A percentile compares a stretch with the other conserved stretches of the same genome.
These are phyloP conservation scores for Forbesichthys agassizii DNA, from an alignment of 2,113 vertebrate species.

Conservation along the genomic window DNA sequence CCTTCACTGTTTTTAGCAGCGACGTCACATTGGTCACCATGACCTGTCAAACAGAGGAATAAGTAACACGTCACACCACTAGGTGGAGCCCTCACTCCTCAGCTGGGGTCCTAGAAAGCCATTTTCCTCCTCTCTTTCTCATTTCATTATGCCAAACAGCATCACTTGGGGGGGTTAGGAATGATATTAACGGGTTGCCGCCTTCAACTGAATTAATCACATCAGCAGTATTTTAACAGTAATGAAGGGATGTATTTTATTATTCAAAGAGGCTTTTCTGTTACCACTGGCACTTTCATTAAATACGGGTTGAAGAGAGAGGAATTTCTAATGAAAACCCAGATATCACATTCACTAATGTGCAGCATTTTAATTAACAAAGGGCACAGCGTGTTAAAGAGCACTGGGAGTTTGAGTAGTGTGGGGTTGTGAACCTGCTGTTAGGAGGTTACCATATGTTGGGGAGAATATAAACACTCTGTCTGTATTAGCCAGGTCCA, in stretches of 20 bases:
- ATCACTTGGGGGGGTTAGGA: not conserved
- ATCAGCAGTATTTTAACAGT: not conserved
- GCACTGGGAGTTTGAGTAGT: slow-evolving; percentile 49
- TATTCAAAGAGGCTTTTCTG: slow-evolving; percentile 12
- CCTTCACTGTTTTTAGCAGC: slow-evolving; percentile 98
- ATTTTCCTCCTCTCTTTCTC: slow-evolving; percentile 1
- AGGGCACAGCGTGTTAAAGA: slow-evolving; percentile 19
- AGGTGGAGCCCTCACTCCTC: slow-evolving; percentile 55
- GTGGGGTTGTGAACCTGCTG: slow-evolving; percentile 35
- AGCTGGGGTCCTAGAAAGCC: slow-evolving; percentile 2
- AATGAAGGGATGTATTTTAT: slow-evolving; percentile 8
- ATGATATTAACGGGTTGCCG: slow-evolving; percentile 4
- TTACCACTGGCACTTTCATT: not conserved
- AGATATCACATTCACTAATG: slow-evolving; percentile 8
- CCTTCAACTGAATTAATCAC: slow-evolving; percentile 4
- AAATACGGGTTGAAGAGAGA: slow-evolving; percentile 5
- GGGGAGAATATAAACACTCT: slow-evolving; percentile 55
- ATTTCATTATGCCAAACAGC: slow-evolving; percentile 14
- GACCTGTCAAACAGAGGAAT: slow-evolving; percentile 77
- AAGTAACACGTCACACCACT: slow-evolving; percentile 43
- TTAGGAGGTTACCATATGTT: slow-evolving; percentile 67
- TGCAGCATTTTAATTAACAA: slow-evolving; percentile 7
- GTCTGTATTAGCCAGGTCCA: slow-evolving; percentile 45
- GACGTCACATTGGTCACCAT: slow-evolving; percentile 99
- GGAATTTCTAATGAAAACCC: not conserved